These are phyloP conservation scores for Kryphioiulus occultus DNA, from an alignment of 2,888 invertebrate species.

Conservation along the genomic window DNA sequence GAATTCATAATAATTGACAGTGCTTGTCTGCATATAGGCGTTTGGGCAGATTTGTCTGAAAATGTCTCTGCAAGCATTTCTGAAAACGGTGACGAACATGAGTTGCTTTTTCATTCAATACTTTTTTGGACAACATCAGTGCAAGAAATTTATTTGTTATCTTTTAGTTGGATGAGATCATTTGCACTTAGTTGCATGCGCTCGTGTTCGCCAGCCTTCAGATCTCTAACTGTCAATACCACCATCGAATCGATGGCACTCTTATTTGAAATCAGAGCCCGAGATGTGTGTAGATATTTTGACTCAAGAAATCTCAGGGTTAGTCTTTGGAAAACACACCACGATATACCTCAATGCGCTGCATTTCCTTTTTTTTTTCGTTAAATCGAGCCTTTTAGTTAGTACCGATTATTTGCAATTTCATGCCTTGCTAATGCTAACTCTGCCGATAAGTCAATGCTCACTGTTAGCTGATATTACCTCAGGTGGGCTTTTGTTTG, in stretches of 20 bases:
- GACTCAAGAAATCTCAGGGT: conserved; percentile 27
- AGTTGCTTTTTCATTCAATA: not conserved
- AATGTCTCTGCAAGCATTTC: not conserved
- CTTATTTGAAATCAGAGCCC: not conserved
- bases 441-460: not conserved
- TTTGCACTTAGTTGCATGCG: not conserved
- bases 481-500: conserved; percentile 16
- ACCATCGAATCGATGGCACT: not conserved
- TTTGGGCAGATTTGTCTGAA: not conserved
- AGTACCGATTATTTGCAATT: not conserved
- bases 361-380: not conserved
- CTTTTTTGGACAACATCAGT: not conserved
- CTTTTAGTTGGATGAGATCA: too few relatives aligned
- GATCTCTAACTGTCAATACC: not conserved
- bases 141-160: not conserved
- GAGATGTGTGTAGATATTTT: not conserved
- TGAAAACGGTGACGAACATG: not conserved
- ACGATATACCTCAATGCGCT: conserved; percentile 10
- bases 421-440: conserved; percentile 26
- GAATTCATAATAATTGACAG: not conserved
- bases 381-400: not conserved
- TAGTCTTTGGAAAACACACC: conserved; percentile 35
- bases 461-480: conserved; percentile 40
- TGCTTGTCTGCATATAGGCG: not conserved
- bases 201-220: not conserved